phyloP scores from a whole-genome alignment of 1,140 invertebrate species.

The Antheraea pernyi region DNA sequence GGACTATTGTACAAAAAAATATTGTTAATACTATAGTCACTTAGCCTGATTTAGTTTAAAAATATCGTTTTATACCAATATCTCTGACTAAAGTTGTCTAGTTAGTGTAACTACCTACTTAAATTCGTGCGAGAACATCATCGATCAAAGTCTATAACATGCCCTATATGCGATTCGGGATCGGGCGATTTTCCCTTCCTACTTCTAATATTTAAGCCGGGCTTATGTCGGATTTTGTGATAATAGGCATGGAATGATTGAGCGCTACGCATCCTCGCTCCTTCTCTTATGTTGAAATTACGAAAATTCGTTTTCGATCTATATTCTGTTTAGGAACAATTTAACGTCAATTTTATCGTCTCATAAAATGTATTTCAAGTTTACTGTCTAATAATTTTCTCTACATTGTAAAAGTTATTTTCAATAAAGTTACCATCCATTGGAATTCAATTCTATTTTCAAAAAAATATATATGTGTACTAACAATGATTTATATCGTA shows the following conservation, averaged over 20 bases:
- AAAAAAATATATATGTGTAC: too few relatives aligned
- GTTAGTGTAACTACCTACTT: conserved; percentile 32
- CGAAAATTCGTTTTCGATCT: neutral
- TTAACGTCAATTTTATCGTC: neutral
- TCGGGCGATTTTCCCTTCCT: conserved; percentile 29
- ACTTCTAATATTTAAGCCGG: conserved; percentile 52
- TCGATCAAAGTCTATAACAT: conserved; percentile 50
- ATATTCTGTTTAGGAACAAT: neutral
- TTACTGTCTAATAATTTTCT: neutral
- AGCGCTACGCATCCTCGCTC: conserved; percentile 24
- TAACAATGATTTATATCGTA: too few relatives aligned
- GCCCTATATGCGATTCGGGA: conserved; percentile 23
- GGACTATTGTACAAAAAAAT: too few relatives aligned
- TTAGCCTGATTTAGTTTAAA: neutral
- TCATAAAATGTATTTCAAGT: neutral
- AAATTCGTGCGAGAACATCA: conserved; percentile 31
- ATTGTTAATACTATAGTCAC: too few relatives aligned
- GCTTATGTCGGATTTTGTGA: conserved; percentile 45
- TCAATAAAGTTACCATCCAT: too few relatives aligned
- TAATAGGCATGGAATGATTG: conserved; percentile 53
- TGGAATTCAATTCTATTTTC: too few relatives aligned
- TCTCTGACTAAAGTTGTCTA: neutral
- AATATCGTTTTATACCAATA: neutral
- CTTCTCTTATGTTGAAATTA: neutral
- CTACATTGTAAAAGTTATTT: neutral